Percentiles rank a stretch among this genome's conserved stretches.
Conservation (phyloP, 2,888 invertebrate species). For the Rhabditophanes sp. region DNA sequence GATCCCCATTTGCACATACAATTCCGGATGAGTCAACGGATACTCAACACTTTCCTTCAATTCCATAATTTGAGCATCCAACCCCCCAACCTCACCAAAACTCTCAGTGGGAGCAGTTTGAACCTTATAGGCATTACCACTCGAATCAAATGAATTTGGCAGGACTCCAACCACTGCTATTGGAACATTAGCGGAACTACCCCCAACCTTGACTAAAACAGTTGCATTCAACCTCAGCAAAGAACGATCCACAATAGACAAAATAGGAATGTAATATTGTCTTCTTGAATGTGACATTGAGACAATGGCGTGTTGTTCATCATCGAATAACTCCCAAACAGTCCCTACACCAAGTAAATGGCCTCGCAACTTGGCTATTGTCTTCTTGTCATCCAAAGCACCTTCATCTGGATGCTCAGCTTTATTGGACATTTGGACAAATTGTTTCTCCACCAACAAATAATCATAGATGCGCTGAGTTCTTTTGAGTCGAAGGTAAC, state of each 20-base stretch:
- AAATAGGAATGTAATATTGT: slow-evolving; percentile 34
- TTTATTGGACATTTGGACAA: slow-evolving; percentile 9
- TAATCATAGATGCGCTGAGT: slow-evolving; percentile 29
- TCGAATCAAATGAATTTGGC: slow-evolving; percentile 14
- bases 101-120: slow-evolving; percentile 50
- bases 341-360: no score
- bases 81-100: slow-evolving; percentile 58
- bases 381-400: no score
- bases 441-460: slow-evolving; percentile 26
- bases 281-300: slow-evolving; percentile 25
- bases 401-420: no score
- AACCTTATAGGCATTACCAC: slow-evolving; percentile 22
- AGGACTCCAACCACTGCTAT: slow-evolving; percentile 11
- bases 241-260: slow-evolving; percentile 34
- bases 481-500: slow-evolving; percentile 23
- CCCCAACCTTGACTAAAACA: slow-evolving; percentile 28
- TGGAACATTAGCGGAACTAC: slow-evolving; percentile 18
- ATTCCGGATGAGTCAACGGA: slow-evolving; percentile 93
- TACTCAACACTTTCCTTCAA: slow-evolving; percentile 77
- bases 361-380: no score
- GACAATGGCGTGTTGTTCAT: slow-evolving; percentile 30
- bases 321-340: slow-evolving; percentile 26
- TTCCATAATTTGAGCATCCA: slow-evolving; percentile 68
- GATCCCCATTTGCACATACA: slow-evolving; percentile 99
- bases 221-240: slow-evolving; percentile 26